phyloP scores from a whole-genome alignment of 2,797 vertebrate genomes.

The Rhynchotus rufescens region DNA sequence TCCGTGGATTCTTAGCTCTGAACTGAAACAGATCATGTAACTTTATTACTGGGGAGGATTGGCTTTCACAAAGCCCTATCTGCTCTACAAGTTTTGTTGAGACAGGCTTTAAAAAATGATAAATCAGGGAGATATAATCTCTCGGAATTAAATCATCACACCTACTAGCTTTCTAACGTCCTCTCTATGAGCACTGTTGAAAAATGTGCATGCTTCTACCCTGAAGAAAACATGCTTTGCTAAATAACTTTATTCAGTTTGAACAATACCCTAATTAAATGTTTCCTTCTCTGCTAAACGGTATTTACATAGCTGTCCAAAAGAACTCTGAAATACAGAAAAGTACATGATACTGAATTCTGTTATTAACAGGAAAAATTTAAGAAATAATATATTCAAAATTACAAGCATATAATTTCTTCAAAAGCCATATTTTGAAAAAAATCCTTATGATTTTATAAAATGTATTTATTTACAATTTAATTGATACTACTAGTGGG shows the following conservation, averaged over 20 bases:
- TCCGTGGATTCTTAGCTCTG: background rate
- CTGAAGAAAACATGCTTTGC: background rate
- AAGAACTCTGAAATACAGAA: background rate
- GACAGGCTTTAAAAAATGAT: slow-evolving; percentile 19
- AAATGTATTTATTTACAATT: background rate
- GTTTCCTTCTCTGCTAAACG: background rate
- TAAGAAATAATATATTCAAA: background rate
- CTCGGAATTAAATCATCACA: slow-evolving; percentile 8
- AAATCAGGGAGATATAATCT: slow-evolving; percentile 21
- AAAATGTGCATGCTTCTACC: background rate
- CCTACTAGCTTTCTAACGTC: background rate
- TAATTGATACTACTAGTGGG: background rate
- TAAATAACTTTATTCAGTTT: background rate
- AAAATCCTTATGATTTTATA: background rate
- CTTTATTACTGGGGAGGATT: background rate
- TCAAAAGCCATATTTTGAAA: background rate
- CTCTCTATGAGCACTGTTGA: background rate
- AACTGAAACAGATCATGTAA: background rate
- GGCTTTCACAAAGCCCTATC: slow-evolving; percentile 1
- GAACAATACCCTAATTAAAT: background rate
- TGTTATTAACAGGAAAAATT: background rate
- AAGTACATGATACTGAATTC: background rate
- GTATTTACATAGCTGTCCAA: background rate
- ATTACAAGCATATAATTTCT: background rate
- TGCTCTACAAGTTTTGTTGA: slow-evolving; percentile 4